phyloP scores from a whole-genome alignment of 1,140 invertebrate species.

The Zaprionus ghesquierei region DNA sequence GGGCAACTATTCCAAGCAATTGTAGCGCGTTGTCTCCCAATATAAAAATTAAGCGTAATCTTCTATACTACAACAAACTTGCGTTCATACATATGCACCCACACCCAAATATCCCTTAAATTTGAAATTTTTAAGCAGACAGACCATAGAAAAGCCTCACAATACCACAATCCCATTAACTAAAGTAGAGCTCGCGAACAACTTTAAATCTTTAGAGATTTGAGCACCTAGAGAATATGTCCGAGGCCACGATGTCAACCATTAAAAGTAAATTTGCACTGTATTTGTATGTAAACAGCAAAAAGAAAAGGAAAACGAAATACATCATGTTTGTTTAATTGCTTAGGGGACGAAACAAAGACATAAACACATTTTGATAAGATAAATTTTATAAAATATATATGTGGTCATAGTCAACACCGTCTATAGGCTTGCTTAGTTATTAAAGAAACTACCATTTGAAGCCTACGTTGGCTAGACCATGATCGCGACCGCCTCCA shows the following conservation, averaged over 20 bases:
- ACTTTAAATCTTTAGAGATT: constrained; percentile 42
- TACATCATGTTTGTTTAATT: constrained; percentile 38
- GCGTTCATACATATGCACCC: constrained; percentile 30
- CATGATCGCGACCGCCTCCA: background rate
- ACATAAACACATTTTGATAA: background rate
- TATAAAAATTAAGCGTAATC: constrained; percentile 23
- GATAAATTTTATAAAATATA: too few relatives aligned
- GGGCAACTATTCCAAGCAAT: constrained; percentile 5
- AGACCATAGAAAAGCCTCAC: constrained; percentile 36
- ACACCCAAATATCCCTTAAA: constrained; percentile 18
- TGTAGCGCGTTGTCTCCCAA: constrained; percentile 28
- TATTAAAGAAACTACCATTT: background rate
- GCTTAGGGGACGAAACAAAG: background rate
- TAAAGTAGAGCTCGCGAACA: constrained; percentile 48
- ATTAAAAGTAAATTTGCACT: constrained; percentile 76
- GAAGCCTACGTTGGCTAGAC: background rate
- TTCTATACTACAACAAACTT: constrained; percentile 16
- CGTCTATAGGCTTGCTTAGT: background rate
- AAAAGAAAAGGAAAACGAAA: constrained; percentile 79
- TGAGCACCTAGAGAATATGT: constrained; percentile 36
- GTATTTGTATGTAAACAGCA: constrained; percentile 81
- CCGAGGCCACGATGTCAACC: constrained; percentile 42
- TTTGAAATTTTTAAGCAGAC: constrained; percentile 32
- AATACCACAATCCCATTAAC: constrained; percentile 1
- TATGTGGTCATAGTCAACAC: too few relatives aligned